Conservation (phyloP, 2,797 vertebrate species). For the Sebastiscus tertius region DNA sequence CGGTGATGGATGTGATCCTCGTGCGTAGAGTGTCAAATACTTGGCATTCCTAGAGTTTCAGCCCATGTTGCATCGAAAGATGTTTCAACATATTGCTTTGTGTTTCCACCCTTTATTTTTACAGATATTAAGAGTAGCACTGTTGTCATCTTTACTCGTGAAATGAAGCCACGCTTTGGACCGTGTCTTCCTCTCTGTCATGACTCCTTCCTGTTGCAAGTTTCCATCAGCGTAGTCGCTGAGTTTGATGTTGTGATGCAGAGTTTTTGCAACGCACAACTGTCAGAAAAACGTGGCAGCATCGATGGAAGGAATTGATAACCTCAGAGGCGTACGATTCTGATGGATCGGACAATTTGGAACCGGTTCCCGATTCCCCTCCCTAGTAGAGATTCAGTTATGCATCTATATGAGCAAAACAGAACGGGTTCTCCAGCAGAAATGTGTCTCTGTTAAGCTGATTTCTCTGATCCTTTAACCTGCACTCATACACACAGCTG, state of each 20-base stretch:
- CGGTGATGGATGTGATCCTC: neutral
- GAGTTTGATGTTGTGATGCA: neutral
- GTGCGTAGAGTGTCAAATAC: no score
- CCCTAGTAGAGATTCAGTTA: neutral
- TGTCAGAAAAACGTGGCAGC: neutral
- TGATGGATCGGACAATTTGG: neutral
- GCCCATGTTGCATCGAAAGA: neutral
- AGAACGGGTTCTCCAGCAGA: neutral
- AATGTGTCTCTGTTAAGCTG: neutral
- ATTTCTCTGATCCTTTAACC: neutral
- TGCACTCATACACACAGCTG: neutral
- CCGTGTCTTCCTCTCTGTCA: neutral
- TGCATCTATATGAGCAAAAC: neutral
- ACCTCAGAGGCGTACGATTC: neutral
- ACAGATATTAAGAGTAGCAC: neutral
- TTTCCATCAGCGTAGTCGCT: no score
- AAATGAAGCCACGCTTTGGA: neutral
- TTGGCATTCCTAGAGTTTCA: neutral
- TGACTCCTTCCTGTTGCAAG: neutral
- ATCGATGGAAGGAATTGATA: neutral
- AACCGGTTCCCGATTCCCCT: neutral
- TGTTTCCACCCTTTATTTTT: neutral
- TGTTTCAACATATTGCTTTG: neutral
- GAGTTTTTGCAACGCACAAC: neutral
- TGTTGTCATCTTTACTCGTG: neutral